These are phyloP conservation scores for Siderastrea radians DNA, from an alignment of 92 coral and sea anemone species.

Conservation along the genomic window DNA sequence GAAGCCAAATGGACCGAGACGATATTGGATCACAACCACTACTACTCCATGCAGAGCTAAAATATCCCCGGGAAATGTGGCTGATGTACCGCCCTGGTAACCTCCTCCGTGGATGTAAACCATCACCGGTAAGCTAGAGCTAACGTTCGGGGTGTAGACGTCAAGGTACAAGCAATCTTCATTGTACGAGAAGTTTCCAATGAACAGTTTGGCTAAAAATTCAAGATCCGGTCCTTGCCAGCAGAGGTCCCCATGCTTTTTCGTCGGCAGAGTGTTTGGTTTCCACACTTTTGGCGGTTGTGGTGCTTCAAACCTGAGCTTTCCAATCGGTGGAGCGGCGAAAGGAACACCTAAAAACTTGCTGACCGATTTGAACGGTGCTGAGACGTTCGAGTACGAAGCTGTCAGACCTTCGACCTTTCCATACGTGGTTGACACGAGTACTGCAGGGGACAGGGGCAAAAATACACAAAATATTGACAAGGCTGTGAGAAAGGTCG, in stretches of 20 bases:
- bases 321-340: no score
- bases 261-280: neutral
- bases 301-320: no score
- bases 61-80: slow-evolving; percentile 26
- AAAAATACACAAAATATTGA: neutral
- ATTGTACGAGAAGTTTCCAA: neutral
- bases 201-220: neutral
- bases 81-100: slow-evolving; percentile 44
- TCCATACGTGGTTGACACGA: neutral
- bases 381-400: neutral
- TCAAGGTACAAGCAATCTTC: slow-evolving; percentile 36
- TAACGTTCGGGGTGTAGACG: neutral
- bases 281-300: neutral
- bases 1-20: no score
- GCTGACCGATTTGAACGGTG: neutral
- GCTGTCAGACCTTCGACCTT: neutral
- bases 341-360: neutral
- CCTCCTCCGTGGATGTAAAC: slow-evolving; percentile 6
- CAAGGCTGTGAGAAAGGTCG: neutral
- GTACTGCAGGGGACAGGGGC: neutral
- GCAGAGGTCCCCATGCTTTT: neutral
- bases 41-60: neutral
- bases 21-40: no score
- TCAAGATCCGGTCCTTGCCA: neutral
- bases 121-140: slow-evolving; percentile 28